phyloP scores from a whole-genome alignment of 2,113 vertebrate species.

The Callipepla squamata region DNA sequence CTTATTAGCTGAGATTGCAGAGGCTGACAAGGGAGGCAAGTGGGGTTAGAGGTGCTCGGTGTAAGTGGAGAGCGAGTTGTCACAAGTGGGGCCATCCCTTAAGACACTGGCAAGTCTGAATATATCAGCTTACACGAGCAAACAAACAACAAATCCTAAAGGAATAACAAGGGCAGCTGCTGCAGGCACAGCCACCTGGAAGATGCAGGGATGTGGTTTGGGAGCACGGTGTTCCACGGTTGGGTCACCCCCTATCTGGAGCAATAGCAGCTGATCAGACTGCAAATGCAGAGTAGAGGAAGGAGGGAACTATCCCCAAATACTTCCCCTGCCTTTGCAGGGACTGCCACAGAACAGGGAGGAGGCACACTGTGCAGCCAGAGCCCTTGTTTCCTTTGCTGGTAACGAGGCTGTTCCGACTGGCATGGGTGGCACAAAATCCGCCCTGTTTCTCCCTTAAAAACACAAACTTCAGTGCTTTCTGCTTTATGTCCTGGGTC shows the following conservation, averaged over 20 bases:
- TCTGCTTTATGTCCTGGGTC: not conserved
- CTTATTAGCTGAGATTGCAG: slow-evolving; percentile 16
- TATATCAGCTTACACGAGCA: not conserved
- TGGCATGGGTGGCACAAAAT: not conserved
- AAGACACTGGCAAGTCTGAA: not conserved
- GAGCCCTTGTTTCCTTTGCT: not conserved
- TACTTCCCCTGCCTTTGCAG: not conserved
- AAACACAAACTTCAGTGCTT: not conserved
- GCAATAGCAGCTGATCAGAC: not conserved
- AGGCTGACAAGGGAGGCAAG: not conserved
- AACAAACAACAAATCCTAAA: not conserved
- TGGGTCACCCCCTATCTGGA: not conserved
- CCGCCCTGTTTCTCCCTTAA: not conserved
- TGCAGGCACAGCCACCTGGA: not conserved
- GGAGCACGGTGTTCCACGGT: accelerated
- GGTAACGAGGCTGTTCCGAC: not conserved
- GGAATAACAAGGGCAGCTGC: not conserved
- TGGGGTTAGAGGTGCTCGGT: not conserved
- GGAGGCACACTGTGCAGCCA: not conserved
- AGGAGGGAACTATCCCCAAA: not conserved
- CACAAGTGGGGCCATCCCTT: not conserved
- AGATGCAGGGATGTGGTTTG: accelerated
- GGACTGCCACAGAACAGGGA: accelerated
- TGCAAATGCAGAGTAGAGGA: not conserved
- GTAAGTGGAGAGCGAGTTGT: not conserved